Conservation (phyloP, 1,140 invertebrate genomes). For the Achroia grisella region DNA sequence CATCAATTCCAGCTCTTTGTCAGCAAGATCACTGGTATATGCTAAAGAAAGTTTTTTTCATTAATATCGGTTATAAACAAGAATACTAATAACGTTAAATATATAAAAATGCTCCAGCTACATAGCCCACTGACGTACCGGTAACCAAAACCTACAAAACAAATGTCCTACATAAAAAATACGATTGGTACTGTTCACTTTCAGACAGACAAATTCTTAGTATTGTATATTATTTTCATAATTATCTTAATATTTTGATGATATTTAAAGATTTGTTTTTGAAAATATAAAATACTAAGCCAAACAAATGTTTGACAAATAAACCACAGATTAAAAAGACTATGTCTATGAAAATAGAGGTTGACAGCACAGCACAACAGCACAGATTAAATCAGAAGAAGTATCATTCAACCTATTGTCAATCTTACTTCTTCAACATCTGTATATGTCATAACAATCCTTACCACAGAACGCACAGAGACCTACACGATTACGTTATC, state of each 20-base stretch:
- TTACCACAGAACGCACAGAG: no score
- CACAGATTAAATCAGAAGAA: no score
- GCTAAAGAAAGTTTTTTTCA: conserved; percentile 13
- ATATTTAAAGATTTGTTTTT: conserved; percentile 54
- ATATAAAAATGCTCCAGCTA: conserved; percentile 15
- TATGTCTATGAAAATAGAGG: no score
- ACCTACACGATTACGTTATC: no score
- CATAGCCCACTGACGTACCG: conserved; percentile 57
- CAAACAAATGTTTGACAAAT: conserved; percentile 48
- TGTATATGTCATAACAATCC: no score
- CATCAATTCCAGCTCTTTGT: conserved; percentile 32
- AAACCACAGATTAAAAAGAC: conserved; percentile 2
- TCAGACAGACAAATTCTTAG: conserved; percentile 13
- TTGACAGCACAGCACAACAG: no score
- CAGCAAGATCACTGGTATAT: conserved; percentile 4
- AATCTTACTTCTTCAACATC: no score
- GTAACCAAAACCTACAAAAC: conserved; percentile 57
- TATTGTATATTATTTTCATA: conserved; percentile 21
- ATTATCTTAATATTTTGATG: conserved; percentile 32
- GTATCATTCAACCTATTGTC: no score
- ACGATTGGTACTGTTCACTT: conserved; percentile 24
- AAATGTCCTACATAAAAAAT: conserved; percentile 54
- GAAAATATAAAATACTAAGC: conserved; percentile 29
- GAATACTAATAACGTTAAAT: not conserved
- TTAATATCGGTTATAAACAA: not conserved